A percentile compares a stretch with the other conserved stretches of the same genome.
Evolutionary conservation across 2,113 vertebrate genomes (phyloP).

Genomic region (Bucco capensis): DNA sequence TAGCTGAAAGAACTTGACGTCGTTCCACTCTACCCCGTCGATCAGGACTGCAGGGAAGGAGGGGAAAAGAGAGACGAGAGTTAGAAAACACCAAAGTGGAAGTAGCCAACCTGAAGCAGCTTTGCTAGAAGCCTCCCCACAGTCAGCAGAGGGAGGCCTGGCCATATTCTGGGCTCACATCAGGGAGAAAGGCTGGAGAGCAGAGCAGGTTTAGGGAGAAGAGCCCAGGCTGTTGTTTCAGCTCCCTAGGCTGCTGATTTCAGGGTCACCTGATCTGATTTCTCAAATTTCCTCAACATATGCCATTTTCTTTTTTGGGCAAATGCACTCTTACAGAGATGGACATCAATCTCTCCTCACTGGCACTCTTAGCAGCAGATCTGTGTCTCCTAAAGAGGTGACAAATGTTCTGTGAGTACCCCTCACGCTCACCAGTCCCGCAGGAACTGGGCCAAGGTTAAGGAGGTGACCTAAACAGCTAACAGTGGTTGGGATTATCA

Average conservation of each 20-base stretch:
- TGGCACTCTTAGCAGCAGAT: neutral
- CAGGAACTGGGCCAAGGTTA: neutral
- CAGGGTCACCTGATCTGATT: neutral
- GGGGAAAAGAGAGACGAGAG: neutral
- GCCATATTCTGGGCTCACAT: rapidly evolving
- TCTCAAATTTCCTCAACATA: neutral
- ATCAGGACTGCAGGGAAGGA: conserved; percentile 83
- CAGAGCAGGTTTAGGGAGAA: neutral
- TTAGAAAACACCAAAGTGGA: neutral
- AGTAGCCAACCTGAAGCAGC: neutral
- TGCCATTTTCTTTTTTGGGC: neutral
- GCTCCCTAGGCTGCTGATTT: neutral
- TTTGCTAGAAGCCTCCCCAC: neutral
- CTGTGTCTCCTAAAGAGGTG: neutral
- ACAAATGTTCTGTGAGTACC: neutral
- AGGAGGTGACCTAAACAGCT: neutral
- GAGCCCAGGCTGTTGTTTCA: neutral
- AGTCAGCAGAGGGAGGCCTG: neutral
- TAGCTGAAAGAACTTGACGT: conserved; percentile 98
- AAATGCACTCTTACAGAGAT: neutral
- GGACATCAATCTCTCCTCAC: neutral
- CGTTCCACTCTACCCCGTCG: conserved; percentile 95
- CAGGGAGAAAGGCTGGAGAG: rapidly evolving
- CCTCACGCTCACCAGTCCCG: neutral
- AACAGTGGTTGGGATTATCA: neutral